Base-by-base conservation (phyloP, 2,888 invertebrate species). In the Netelia virgata region DNA sequence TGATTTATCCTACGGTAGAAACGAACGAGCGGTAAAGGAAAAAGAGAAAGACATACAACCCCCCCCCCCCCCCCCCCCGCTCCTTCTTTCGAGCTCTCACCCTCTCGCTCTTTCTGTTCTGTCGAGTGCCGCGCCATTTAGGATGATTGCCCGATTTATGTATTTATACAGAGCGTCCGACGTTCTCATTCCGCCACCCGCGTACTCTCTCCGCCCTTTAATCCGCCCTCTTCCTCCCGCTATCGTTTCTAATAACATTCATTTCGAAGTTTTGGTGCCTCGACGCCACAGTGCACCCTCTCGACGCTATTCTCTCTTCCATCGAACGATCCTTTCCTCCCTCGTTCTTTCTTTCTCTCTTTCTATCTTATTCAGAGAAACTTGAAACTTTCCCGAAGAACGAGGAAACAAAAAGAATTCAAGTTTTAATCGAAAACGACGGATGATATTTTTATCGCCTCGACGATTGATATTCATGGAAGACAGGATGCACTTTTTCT, bases 121-220 rank as follows among this genome's bases (percentile, higher is more conserved):
- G 61, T 59, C 70, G 81, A 84, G 87, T 88, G 88, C 87, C 88
- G 85, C 87, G 83, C 91, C 92, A 90, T 91, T 93, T 92, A 90
- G 90, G 91, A 91, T 92, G 92, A 92, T 92, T 92, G 91, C 91
- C 88, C 87, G 92, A 92, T 92, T 92, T 93, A 92, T 93, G 90
- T 90, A 92, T 92, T 91, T 91, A 90, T 90, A 90, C 87, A 81
- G 72, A 70, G 75, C 77, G 83, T 80, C 74, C 82, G 81, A 86
- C 79, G 81, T 72, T 78, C 80, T 76, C 85, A 69, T 86, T 50
- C 81, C 82, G 76, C 82, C 79, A 78, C 82, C 81, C 84, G 66
- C 84, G 68, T 14, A 47, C 47, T 10, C 14, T 47, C 84, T 69
- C 74, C 76, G 66, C 80, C 76, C 76, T 80, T 80, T 80, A 70